A percentile compares a stretch with the other conserved stretches of the same genome.
Conservation (phyloP, 2,888 invertebrate species). For the Encarsia formosa region DNA sequence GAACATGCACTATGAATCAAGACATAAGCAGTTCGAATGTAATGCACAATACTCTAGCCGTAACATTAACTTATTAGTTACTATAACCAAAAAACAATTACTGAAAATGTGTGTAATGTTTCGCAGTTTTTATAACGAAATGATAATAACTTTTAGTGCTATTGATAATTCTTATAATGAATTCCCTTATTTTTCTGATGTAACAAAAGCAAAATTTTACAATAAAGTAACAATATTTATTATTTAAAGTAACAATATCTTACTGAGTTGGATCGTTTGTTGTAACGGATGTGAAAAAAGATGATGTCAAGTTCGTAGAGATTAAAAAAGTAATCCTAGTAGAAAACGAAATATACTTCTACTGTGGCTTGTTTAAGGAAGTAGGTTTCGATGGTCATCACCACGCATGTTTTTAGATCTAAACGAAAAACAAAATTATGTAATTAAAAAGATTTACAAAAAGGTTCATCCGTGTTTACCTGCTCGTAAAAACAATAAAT, state of each 20-base stretch:
- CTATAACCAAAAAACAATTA: neutral
- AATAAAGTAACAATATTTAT: no score
- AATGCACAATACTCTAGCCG: neutral
- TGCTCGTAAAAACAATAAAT: no score
- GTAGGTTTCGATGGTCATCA: neutral
- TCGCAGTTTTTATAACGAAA: neutral
- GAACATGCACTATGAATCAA: slow-evolving; percentile 5
- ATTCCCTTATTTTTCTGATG: neutral
- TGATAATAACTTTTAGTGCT: neutral
- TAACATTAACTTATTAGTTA: neutral
- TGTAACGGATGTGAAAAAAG: neutral
- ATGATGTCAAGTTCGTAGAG: neutral
- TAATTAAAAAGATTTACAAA: no score
- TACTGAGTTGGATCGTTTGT: neutral
- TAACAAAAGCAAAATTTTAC: neutral
- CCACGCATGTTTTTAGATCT: neutral
- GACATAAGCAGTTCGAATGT: slow-evolving; percentile 10
- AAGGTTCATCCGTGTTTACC: no score
- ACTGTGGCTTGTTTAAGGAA: neutral
- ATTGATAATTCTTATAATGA: neutral
- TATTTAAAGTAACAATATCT: neutral
- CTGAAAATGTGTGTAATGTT: neutral
- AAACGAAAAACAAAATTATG: no score
- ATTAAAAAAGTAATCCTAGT: neutral
- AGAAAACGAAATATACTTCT: neutral